A percentile compares a stretch with the other conserved stretches of the same genome.
Conservation (phyloP, 2,797 vertebrate genomes). For the Anolis apletophallus region DNA sequence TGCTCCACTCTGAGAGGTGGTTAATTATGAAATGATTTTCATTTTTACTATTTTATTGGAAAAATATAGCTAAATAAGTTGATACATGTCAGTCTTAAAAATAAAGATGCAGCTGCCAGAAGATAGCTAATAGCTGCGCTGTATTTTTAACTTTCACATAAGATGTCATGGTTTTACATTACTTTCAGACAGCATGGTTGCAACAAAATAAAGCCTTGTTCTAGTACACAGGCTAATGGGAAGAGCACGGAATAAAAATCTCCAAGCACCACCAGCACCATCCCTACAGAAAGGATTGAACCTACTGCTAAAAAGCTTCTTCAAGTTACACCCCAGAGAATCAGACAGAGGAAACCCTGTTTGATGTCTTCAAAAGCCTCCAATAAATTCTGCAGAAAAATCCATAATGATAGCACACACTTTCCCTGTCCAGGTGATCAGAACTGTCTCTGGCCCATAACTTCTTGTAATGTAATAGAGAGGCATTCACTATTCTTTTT, state of each 20-base stretch:
- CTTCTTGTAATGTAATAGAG: too few relatives aligned
- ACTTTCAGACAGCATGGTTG: background rate
- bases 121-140: constrained; percentile 3
- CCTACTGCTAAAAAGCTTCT: background rate
- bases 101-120: background rate
- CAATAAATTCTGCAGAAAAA: too few relatives aligned
- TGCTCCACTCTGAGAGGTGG: background rate
- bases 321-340: background rate
- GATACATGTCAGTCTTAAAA: too few relatives aligned
- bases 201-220: background rate
- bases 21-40: constrained; percentile 12
- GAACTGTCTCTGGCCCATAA: too few relatives aligned
- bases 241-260: background rate
- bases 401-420: too few relatives aligned
- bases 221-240: too few relatives aligned
- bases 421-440: too few relatives aligned
- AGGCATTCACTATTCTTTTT: too few relatives aligned
- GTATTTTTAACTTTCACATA: background rate
- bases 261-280: too few relatives aligned
- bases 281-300: too few relatives aligned
- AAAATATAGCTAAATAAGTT: background rate
- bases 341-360: background rate
- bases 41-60: background rate
- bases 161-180: background rate
- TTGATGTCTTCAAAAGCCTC: too few relatives aligned